These are phyloP conservation scores for Dynastes hyllus DNA, from an alignment of 2,888 invertebrate genomes.

Conservation along the genomic window DNA sequence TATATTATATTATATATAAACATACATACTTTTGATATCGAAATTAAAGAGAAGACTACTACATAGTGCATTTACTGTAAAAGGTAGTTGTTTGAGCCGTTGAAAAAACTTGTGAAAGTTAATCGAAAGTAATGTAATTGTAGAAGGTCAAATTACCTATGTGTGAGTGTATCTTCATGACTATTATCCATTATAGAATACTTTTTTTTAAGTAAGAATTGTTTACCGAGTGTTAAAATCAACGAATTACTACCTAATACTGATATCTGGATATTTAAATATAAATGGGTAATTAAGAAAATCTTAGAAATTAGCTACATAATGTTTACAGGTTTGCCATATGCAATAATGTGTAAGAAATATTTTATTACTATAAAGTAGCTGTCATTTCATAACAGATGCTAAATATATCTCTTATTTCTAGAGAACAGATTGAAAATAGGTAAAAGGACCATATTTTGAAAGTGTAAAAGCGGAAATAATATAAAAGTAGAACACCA, in stretches of 20 bases:
- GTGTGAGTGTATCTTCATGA: not conserved
- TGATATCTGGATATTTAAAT: not conserved
- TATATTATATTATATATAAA: too few species aligned
- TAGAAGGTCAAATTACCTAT: not conserved
- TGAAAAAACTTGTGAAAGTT: constrained; percentile 27
- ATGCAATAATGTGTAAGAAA: not conserved
- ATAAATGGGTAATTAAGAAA: too few species aligned
- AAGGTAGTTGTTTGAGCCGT: not conserved
- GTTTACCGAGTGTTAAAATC: too few species aligned
- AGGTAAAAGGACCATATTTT: not conserved
- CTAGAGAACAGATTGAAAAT: too few species aligned
- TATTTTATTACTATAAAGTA: not conserved
- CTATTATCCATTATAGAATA: not conserved
- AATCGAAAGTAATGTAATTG: constrained; percentile 22
- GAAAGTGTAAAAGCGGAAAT: not conserved
- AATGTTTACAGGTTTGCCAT: too few species aligned
- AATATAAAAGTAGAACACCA: not conserved
- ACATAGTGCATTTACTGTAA: not conserved
- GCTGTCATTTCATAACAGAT: not conserved
- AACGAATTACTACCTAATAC: too few species aligned
- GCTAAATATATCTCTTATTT: not conserved
- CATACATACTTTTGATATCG: not conserved
- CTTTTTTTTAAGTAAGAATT: too few species aligned
- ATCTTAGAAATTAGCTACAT: not conserved
- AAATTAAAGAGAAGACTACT: not conserved